Evolutionary conservation across 1,140 invertebrate species (phyloP).

Genomic region (Pinna nobilis): DNA sequence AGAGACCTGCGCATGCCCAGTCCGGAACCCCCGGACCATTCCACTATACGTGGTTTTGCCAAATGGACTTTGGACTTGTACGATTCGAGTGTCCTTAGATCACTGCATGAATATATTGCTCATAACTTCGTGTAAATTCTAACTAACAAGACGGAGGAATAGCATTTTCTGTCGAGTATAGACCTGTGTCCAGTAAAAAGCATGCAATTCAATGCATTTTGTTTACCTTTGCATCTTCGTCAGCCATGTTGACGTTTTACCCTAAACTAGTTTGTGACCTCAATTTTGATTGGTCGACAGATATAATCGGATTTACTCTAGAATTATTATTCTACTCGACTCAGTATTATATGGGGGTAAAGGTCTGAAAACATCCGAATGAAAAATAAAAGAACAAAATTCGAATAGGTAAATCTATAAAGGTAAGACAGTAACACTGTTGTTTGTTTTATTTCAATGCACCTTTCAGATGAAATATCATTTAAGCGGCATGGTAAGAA

Average conservation of each 20-base stretch:
- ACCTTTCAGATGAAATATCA: no score
- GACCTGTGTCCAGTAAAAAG: not conserved
- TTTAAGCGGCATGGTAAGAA: no score
- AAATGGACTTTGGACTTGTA: no score
- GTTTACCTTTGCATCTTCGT: constrained; percentile 31
- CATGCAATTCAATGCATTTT: not conserved
- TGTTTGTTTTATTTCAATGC: not conserved
- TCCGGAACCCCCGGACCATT: no score
- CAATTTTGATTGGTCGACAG: not conserved
- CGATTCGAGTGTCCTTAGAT: no score
- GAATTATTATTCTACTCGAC: not conserved
- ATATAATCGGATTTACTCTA: not conserved
- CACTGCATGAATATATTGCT: no score
- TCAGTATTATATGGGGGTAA: no score
- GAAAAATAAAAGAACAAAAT: not conserved
- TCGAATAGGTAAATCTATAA: not conserved
- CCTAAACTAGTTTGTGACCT: not conserved
- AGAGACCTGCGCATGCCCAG: no score
- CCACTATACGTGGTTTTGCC: no score
- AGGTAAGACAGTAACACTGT: not conserved
- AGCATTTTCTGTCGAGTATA: not conserved
- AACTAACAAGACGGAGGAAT: no score
- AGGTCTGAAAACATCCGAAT: not conserved
- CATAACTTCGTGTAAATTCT: no score
- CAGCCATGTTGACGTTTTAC: constrained; percentile 33